Conservation (phyloP, 1,140 invertebrate species). For the Carposina sasakii region DNA sequence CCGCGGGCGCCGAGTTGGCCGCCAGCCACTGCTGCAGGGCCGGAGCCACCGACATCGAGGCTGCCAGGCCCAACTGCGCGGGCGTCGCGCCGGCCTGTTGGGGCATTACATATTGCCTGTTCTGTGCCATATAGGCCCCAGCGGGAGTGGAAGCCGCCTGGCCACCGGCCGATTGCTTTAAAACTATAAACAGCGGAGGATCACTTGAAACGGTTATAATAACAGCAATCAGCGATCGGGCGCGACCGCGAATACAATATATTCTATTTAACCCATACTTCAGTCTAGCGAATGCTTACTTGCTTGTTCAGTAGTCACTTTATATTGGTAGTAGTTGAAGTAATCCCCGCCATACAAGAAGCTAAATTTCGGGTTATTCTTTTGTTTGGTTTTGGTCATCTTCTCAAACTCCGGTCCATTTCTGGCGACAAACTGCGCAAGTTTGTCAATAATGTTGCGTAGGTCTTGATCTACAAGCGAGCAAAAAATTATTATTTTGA, state of each 20-base stretch:
- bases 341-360: slow-evolving; percentile 97
- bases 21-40: slow-evolving; percentile 66
- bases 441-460: slow-evolving; percentile 97
- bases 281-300: slow-evolving; percentile 77
- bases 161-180: slow-evolving; percentile 71
- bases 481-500: background rate
- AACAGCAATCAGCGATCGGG: slow-evolving; percentile 53
- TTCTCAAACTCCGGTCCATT: slow-evolving; percentile 99
- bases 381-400: slow-evolving; percentile 98
- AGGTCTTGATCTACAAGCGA: slow-evolving; percentile 91
- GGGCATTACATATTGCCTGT: slow-evolving; percentile 72
- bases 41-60: slow-evolving; percentile 52
- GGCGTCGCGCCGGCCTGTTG: slow-evolving; percentile 64
- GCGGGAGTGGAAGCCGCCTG: slow-evolving; percentile 60
- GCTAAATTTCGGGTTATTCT: slow-evolving; percentile 96
- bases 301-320: slow-evolving; percentile 92
- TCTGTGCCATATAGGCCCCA: slow-evolving; percentile 70
- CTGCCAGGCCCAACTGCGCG: slow-evolving; percentile 53
- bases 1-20: slow-evolving; percentile 46
- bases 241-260: slow-evolving; percentile 48
- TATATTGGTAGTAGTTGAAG: slow-evolving; percentile 97
- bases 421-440: slow-evolving; percentile 97
- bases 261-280: too few relatives aligned
- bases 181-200: slow-evolving; percentile 72
- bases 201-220: slow-evolving; percentile 66